Conservation (phyloP, 2,888 invertebrate species). For the Exocentrus adspersus region DNA sequence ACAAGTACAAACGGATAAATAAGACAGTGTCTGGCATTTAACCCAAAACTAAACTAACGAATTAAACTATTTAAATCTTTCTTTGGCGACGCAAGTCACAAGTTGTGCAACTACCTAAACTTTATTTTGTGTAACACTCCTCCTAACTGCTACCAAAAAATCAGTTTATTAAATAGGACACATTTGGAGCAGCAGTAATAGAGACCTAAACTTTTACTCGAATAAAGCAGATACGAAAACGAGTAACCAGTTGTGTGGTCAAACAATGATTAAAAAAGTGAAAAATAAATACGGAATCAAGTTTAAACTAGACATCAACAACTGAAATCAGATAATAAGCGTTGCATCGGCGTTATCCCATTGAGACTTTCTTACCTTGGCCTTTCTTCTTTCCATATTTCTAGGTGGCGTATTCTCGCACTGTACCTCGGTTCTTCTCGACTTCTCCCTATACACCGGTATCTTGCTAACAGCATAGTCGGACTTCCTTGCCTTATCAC, state of each 20-base stretch:
- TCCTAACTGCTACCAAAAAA: too few relatives aligned
- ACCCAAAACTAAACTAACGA: too few relatives aligned
- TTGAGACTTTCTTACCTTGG: conserved; percentile 48
- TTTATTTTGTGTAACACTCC: too few relatives aligned
- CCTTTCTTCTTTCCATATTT: conserved; percentile 42
- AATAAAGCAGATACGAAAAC: conserved; percentile 17
- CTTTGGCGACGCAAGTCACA: too few relatives aligned
- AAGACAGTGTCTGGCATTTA: too few relatives aligned
- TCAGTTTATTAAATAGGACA: too few relatives aligned
- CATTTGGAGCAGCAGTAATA: too few relatives aligned
- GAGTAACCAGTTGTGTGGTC: too few relatives aligned
- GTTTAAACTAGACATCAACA: neutral
- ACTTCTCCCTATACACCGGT: conserved; percentile 57
- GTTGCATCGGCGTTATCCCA: conserved; percentile 60
- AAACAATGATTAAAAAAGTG: too few relatives aligned
- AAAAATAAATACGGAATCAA: conserved; percentile 6
- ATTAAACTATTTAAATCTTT: too few relatives aligned
- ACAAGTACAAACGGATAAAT: too few relatives aligned
- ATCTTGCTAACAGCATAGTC: conserved; percentile 55
- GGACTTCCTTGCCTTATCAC: conserved; percentile 57
- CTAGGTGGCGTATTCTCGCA: conserved; percentile 62
- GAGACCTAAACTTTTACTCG: neutral
- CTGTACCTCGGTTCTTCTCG: conserved; percentile 50
- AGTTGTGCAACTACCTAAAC: too few relatives aligned
- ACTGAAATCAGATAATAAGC: conserved; percentile 56